These are phyloP conservation scores for Pseudomyrmex dendroicus DNA, from an alignment of 1,140 invertebrate genomes.

Conservation along the genomic window DNA sequence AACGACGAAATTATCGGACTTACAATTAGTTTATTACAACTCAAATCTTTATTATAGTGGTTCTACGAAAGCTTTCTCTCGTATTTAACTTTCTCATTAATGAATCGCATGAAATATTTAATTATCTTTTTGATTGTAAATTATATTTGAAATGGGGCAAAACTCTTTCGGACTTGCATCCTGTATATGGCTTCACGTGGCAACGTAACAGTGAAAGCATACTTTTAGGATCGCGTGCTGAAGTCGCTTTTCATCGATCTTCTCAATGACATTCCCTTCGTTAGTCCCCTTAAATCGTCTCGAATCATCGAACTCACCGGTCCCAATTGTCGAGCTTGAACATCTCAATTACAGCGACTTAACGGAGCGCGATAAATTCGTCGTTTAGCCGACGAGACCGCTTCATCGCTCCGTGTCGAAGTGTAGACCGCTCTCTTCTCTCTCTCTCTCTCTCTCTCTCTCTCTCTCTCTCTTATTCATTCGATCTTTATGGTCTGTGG, in stretches of 20 bases:
- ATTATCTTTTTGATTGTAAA: neutral
- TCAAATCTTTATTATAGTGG: too few relatives aligned
- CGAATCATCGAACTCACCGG: neutral
- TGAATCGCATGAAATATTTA: neutral
- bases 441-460: neutral
- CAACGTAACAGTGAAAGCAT: too few relatives aligned
- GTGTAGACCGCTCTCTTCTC: too few relatives aligned
- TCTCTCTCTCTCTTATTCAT: neutral
- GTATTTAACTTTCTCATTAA: too few relatives aligned
- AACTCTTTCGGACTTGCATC: too few relatives aligned
- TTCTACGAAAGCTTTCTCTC: neutral
- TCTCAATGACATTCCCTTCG: neutral
- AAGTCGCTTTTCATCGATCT: constrained; percentile 19
- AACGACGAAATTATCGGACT: neutral
- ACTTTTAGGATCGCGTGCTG: neutral
- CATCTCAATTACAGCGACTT: constrained; percentile 50
- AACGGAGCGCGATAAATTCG: constrained; percentile 41
- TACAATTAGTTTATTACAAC: constrained; percentile 1
- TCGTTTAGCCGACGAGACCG: constrained; percentile 8
- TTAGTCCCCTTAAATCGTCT: constrained; percentile 39
- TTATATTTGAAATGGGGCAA: too few relatives aligned
- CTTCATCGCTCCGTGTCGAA: neutral
- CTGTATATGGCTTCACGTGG: too few relatives aligned
- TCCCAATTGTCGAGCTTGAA: constrained; percentile 15
- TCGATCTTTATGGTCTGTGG: neutral